phyloP scores from a whole-genome alignment of 2,797 vertebrate genomes.

The Enteromius viviparus region DNA sequence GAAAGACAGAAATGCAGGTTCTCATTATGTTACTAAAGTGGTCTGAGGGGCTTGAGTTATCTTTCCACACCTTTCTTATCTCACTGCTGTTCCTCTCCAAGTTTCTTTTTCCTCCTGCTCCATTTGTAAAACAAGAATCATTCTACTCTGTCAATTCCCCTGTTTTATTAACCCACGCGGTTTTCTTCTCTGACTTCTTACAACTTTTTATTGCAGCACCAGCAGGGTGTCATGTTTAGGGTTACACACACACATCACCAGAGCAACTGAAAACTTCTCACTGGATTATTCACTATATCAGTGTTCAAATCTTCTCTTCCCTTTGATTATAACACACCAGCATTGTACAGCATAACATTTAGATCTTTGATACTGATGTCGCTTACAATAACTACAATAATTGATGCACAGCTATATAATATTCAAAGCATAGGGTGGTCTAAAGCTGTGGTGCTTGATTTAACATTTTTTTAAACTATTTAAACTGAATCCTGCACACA shows the following conservation, averaged over 20 bases:
- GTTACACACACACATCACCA: neutral
- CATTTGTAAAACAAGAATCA: conserved; percentile 17
- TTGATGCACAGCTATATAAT: neutral
- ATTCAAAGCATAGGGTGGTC: neutral
- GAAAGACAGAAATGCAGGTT: conserved; percentile 51
- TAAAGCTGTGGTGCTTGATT: neutral
- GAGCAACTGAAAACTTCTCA: neutral
- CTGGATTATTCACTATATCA: neutral
- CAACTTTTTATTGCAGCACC: conserved; percentile 26
- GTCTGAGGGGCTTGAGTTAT: neutral
- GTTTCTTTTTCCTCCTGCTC: neutral
- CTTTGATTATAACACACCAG: neutral
- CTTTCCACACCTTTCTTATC: conserved; percentile 1
- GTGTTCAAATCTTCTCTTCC: neutral
- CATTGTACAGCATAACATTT: neutral
- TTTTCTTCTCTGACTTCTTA: conserved; percentile 20
- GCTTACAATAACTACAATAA: neutral
- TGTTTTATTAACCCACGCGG: neutral
- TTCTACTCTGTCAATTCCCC: neutral
- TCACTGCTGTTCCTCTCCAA: neutral
- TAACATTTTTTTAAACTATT: neutral
- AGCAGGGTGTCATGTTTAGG: conserved; percentile 1
- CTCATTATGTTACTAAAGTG: conserved; percentile 2
- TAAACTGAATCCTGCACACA: neutral
- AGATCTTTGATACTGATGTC: neutral